Conservation (phyloP, 37 sponge, comb jelly and placozoan genomes). For the Beroe ovata region DNA sequence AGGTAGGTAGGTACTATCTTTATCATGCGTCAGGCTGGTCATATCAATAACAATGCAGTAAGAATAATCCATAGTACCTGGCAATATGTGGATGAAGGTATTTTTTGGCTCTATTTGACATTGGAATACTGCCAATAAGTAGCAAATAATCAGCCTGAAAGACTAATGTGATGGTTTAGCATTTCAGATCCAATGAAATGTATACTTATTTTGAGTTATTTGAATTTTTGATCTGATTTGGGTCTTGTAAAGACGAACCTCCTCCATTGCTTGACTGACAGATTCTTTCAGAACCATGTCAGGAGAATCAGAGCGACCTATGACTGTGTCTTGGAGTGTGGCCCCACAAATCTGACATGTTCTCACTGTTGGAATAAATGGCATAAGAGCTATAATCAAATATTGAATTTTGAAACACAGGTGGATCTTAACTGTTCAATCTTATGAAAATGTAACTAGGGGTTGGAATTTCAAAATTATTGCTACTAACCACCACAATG, state of each 20-base stretch:
- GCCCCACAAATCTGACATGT: constrained; percentile 51
- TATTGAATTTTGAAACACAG: no score
- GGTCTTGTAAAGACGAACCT: constrained; percentile 3
- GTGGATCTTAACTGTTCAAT: no score
- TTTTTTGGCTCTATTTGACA: not conserved
- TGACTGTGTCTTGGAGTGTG: constrained; percentile 29
- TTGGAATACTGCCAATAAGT: not conserved
- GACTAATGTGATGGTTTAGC: not conserved
- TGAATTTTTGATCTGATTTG: no score
- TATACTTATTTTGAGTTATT: no score
- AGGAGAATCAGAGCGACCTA: not conserved
- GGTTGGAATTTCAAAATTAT: not conserved
- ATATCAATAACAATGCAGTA: not conserved
- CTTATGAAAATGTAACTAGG: no score
- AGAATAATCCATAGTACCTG: not conserved
- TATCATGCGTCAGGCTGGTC: no score
- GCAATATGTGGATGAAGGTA: constrained; percentile 14
- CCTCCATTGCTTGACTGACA: constrained; percentile 5
- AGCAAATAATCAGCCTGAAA: constrained; percentile 24
- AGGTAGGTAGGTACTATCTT: no score
- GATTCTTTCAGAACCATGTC: constrained; percentile 41
- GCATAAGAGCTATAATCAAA: no score
- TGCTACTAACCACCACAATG: constrained; percentile 59
- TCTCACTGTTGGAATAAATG: no score
- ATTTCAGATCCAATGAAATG: no score